Evolutionary conservation across 1,140 invertebrate species (phyloP).

Genomic region (Archivesica marissinica): DNA sequence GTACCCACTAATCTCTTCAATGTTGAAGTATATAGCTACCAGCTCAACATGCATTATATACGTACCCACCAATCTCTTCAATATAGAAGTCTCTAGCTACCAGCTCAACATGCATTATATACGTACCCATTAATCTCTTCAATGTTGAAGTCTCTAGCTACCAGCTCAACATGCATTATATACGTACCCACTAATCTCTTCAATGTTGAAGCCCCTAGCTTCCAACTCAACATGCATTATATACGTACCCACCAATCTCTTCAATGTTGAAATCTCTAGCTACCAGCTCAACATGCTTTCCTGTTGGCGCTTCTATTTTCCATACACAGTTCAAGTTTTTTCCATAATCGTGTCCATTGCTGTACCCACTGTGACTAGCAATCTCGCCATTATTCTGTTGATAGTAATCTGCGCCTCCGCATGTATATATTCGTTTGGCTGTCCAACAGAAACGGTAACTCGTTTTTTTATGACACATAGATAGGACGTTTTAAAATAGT

Average conservation of each 20-base stretch:
- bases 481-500: no score
- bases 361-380: conserved; percentile 7
- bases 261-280: conserved; percentile 28
- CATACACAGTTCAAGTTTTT: conserved; percentile 44
- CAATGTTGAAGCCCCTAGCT: no score
- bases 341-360: conserved; percentile 24
- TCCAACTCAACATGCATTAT: no score
- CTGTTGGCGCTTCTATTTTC: conserved; percentile 40
- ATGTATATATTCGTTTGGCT: conserved; percentile 9
- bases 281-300: conserved; percentile 37
- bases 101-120: no score
- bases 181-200: no score
- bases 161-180: no score
- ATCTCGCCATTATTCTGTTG: conserved; percentile 28
- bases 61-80: not conserved
- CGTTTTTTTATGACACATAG: no score
- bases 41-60: no score
- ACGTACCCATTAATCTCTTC: no score
- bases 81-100: not conserved
- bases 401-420: not conserved
- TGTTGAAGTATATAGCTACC: no score
- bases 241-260: conserved; percentile 18
- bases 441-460: not conserved
- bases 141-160: no score
- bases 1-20: no score